A percentile compares a stretch with the other conserved stretches of the same genome.
These are phyloP conservation scores for Pseudonaja textilis DNA, from an alignment of 2,113 vertebrate species.

Conservation along the genomic window DNA sequence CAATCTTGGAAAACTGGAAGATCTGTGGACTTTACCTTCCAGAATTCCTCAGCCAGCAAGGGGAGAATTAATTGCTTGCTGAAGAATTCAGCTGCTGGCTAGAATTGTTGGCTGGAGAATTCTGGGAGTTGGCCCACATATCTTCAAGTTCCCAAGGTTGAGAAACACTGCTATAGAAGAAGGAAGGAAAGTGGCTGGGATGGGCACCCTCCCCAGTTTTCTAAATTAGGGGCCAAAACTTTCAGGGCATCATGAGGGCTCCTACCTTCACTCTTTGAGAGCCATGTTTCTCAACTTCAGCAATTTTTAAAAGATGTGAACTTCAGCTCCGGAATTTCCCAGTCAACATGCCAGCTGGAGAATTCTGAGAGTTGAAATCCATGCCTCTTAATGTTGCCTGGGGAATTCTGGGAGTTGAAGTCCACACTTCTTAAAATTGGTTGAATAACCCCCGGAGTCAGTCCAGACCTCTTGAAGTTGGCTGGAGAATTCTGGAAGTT, in stretches of 20 bases:
- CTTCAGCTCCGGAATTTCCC: neutral
- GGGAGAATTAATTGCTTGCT: neutral
- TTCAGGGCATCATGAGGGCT: neutral
- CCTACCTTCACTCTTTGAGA: neutral
- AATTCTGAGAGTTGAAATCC: neutral
- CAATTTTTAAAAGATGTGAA: neutral
- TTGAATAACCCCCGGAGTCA: too few species aligned
- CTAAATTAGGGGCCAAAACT: neutral
- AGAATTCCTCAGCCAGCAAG: neutral
- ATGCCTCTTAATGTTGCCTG: too few species aligned
- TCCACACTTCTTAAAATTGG: neutral
- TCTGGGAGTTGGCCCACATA: too few species aligned
- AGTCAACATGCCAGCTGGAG: neutral
- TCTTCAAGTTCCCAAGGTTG: too few species aligned
- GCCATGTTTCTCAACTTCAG: neutral
- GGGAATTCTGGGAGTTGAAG: neutral
- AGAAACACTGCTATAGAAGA: neutral
- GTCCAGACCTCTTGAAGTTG: too few species aligned
- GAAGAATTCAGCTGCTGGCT: too few species aligned
- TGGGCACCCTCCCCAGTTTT: rapidly evolving
- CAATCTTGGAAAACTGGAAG: too few species aligned
- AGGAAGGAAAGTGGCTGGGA: neutral
- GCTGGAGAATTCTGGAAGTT: too few species aligned
- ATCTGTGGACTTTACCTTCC: neutral
- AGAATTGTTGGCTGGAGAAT: too few species aligned